phyloP scores from a whole-genome alignment of 2,888 invertebrate species.

The Fragum whitleyi region DNA sequence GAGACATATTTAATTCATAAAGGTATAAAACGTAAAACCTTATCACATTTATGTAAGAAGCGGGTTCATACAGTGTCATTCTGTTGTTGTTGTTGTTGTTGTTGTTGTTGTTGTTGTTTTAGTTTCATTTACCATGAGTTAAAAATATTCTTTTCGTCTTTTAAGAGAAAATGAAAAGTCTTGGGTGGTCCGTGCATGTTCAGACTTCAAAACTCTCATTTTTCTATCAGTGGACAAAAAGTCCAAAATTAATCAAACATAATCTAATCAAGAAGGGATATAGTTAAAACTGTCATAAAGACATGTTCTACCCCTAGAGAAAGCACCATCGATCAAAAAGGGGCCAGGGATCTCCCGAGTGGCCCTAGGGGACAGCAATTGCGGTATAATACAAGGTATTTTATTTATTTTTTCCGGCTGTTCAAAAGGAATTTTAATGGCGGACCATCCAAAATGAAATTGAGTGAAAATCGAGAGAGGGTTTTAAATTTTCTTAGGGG shows the following conservation, averaged over 20 bases:
- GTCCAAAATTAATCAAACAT: constrained; percentile 48
- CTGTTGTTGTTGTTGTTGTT: too few relatives aligned
- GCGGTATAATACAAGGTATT: constrained; percentile 17
- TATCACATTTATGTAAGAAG: too few relatives aligned
- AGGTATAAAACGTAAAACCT: too few relatives aligned
- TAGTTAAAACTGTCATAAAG: constrained; percentile 55
- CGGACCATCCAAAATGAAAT: constrained; percentile 24
- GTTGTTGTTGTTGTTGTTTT: too few relatives aligned
- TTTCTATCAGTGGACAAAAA: not conserved
- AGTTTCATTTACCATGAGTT: too few relatives aligned
- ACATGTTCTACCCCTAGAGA: constrained; percentile 29
- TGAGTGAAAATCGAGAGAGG: constrained; percentile 22
- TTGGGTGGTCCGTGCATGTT: not conserved
- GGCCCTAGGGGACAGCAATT: constrained; percentile 9
- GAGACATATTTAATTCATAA: too few relatives aligned
- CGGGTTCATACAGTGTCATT: too few relatives aligned
- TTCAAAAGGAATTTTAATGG: constrained; percentile 30
- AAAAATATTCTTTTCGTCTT: too few relatives aligned
- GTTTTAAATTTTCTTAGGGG: constrained; percentile 13
- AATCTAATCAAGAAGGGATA: constrained; percentile 60
- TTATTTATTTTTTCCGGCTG: constrained; percentile 25
- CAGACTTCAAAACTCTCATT: too few relatives aligned
- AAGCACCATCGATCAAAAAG: constrained; percentile 53
- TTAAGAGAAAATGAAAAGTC: not conserved
- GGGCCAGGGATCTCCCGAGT: not conserved